phyloP scores from a whole-genome alignment of 1,140 invertebrate genomes.

The Ips nitidus region DNA sequence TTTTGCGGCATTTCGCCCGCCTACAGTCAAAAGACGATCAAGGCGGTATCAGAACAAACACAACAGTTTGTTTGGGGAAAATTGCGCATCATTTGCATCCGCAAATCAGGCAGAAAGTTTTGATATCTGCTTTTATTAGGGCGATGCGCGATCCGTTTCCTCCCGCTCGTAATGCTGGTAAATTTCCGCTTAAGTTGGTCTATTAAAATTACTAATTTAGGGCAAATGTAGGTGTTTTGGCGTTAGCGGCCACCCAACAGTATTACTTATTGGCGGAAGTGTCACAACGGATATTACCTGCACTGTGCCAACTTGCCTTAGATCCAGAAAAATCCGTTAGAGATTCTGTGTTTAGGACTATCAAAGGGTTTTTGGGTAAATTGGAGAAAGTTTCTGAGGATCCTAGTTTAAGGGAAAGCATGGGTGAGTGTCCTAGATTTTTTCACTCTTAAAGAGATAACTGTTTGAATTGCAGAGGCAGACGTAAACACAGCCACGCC shows the following conservation, averaged over 20 bases:
- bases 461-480: conserved; percentile 70
- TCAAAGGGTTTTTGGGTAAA: conserved; percentile 94
- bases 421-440: conserved; percentile 67
- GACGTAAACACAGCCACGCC: conserved; percentile 86
- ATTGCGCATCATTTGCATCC: conserved; percentile 94
- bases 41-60: conserved; percentile 91
- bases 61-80: conserved; percentile 98
- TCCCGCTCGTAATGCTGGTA: conserved; percentile 81
- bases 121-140: conserved; percentile 92
- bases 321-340: conserved; percentile 94
- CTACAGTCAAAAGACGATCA: conserved; percentile 94
- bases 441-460: no score
- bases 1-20: conserved; percentile 92
- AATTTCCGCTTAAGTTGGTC: neutral
- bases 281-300: conserved; percentile 86
- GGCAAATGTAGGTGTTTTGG: conserved; percentile 67
- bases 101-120: conserved; percentile 87
- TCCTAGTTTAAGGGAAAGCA: conserved; percentile 86
- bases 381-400: conserved; percentile 96
- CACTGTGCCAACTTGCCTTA: conserved; percentile 82
- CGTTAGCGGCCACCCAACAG: conserved; percentile 92
- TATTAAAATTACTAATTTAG: conserved; percentile 10
- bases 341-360: conserved; percentile 91
- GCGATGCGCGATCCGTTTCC: conserved; percentile 95
- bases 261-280: conserved; percentile 92